Base-by-base conservation (phyloP, 2,113 vertebrate genomes). In the Cyprinodon variegatus region DNA sequence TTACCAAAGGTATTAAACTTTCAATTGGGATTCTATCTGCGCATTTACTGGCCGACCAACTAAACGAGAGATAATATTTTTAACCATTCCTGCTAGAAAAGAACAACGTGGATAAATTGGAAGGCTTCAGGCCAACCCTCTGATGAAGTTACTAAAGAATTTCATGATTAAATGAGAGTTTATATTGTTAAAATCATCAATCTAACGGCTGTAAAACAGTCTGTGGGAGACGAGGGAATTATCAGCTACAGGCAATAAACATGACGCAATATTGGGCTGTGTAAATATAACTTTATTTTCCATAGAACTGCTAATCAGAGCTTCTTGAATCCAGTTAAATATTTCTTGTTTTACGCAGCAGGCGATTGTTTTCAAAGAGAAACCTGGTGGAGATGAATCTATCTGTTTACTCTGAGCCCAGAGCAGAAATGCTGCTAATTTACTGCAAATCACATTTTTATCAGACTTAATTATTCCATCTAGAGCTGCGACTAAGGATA, bases 1-100 rank as follows among this genome's bases (percentile, higher is more conserved):
- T 76, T 74, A 69, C 67, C 17, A 65, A 77, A 61, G 68, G 78
- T 79, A 81, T 75, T 76, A 77, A 79, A 13, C 73, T 39, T 73
- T 15, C 59, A 43, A 3, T 59, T 74, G 50, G 57, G 68, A 73
- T 75, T 77, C 36, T 62, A 64, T 68, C 36, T 20, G 50, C 59
- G 11, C 61, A 8, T 63, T 72, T 59, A 40, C 36, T 22, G 70
- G 70, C 63, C 48, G 9, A 41, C n/a, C 68, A 70, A 43, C 69
- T 61, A 45, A 29, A 37, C 0, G 41, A 14, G 12, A 45, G 57
- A 45, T 12, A 12, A 38, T 20, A 48, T n/a, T 62, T 38, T 62
- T 38, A 6, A 4, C 22, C 13, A 20, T 50, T 69, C 60, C 12
- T n/a, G 13, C 53, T 11, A 14, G 14, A 62, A 0, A n/a, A 20